Conservation (phyloP, 1,140 invertebrate species). For the Episyrphus balteatus region DNA sequence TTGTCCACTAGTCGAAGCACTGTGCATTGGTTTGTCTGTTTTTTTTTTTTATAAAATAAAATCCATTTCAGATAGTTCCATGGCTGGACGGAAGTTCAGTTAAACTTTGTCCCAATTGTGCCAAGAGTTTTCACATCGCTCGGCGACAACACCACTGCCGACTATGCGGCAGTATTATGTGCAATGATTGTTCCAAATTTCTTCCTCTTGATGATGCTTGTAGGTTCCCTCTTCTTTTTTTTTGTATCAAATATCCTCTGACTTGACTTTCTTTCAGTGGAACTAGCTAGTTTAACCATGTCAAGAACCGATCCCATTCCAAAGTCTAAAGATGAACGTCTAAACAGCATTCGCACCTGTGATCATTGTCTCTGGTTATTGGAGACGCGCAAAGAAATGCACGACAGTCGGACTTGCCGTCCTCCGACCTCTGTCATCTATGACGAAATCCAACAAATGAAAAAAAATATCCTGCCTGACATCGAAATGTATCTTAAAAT, state of each 20-base stretch:
- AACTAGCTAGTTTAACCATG: conserved; percentile 26
- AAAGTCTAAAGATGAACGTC: conserved; percentile 11
- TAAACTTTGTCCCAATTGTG: conserved; percentile 83
- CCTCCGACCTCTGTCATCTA: conserved; percentile 74
- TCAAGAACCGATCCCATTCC: conserved; percentile 12
- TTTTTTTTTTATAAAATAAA: conserved; percentile 2
- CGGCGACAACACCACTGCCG: conserved; percentile 91
- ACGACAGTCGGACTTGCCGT: conserved; percentile 66
- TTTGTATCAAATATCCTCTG: not conserved
- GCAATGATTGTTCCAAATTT: conserved; percentile 85
- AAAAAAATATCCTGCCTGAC: conserved; percentile 63
- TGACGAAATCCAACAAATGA: conserved; percentile 62
- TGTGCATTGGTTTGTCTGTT: too few species aligned
- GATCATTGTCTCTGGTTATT: conserved; percentile 71
- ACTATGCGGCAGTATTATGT: conserved; percentile 91
- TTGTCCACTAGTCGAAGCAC: too few species aligned
- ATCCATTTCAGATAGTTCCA: conserved; percentile 57
- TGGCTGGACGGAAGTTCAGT: conserved; percentile 91
- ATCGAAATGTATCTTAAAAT: conserved; percentile 80
- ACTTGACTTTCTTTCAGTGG: conserved; percentile 12
- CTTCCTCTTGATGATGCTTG: conserved; percentile 72
- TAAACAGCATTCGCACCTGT: conserved; percentile 64
- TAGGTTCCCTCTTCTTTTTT: conserved; percentile 38
- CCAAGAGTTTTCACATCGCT: conserved; percentile 74
- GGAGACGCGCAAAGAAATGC: conserved; percentile 63